Evolutionary conservation across 2,888 invertebrate genomes (phyloP).

Genomic region (Agriopis marginaria): DNA sequence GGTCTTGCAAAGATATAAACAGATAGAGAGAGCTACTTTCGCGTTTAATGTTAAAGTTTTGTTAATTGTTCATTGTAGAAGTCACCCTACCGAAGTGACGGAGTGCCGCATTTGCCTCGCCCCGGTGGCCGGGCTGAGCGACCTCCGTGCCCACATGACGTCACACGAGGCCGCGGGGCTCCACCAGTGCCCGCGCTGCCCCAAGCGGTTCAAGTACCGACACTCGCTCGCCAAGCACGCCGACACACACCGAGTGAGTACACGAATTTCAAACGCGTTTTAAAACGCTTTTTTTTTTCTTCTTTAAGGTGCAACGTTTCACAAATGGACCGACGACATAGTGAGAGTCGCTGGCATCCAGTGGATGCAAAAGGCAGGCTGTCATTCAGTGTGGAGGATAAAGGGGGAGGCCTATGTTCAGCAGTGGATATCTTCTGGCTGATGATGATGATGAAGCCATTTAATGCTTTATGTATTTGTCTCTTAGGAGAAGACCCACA

Average conservation of each 20-base stretch:
- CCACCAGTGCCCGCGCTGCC: conserved; percentile 72
- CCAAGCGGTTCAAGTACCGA: conserved; percentile 75
- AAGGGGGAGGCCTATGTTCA: too few relatives aligned
- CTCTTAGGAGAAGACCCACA: conserved; percentile 74
- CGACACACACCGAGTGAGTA: conserved; percentile 74
- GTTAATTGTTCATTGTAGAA: neutral
- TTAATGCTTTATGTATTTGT: neutral
- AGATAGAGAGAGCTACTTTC: neutral
- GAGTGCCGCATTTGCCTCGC: conserved; percentile 71
- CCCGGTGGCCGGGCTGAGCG: conserved; percentile 55
- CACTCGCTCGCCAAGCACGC: conserved; percentile 79
- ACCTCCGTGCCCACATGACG: conserved; percentile 62
- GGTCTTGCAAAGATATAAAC: neutral
- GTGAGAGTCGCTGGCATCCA: too few relatives aligned
- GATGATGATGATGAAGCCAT: too few relatives aligned
- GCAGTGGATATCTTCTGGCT: too few relatives aligned
- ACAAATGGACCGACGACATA: too few relatives aligned
- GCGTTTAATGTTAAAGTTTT: neutral
- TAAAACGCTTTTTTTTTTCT: too few relatives aligned
- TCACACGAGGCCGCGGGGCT: conserved; percentile 52
- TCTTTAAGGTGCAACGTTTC: too few relatives aligned
- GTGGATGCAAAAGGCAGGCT: too few relatives aligned
- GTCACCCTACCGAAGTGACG: conserved; percentile 60
- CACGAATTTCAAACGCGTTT: too few relatives aligned
- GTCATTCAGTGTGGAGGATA: too few relatives aligned